Conservation (phyloP, 2,888 invertebrate species). For the Hypena proboscidalis region DNA sequence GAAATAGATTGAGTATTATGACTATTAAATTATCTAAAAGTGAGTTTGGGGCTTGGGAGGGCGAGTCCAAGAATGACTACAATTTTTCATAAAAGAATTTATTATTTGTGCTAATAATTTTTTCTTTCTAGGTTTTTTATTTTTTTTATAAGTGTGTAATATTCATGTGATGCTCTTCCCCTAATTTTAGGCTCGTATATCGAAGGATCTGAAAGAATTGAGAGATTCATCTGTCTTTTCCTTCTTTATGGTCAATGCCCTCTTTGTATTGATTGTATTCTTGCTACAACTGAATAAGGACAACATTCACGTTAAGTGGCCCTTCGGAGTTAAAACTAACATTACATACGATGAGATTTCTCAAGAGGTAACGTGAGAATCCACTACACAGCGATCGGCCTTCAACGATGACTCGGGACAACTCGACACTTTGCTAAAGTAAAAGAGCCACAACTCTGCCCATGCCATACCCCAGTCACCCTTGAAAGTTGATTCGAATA, state of each 20-base stretch:
- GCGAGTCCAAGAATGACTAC: too few species aligned
- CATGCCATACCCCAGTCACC: slow-evolving; percentile 83
- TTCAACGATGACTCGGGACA: slow-evolving; percentile 80
- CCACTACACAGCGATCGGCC: slow-evolving; percentile 69
- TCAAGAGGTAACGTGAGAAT: slow-evolving; percentile 93
- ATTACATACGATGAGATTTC: slow-evolving; percentile 95
- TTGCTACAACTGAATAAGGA: slow-evolving; percentile 99
- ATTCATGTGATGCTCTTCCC: slow-evolving; percentile 58
- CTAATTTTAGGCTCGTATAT: slow-evolving; percentile 94
- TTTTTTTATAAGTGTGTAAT: slow-evolving; percentile 25
- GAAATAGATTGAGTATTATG: too few species aligned
- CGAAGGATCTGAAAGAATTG: slow-evolving; percentile 95
- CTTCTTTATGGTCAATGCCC: slow-evolving; percentile 99
- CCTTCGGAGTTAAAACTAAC: slow-evolving; percentile 96
- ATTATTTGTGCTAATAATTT: slow-evolving; percentile 31
- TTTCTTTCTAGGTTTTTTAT: slow-evolving; percentile 55
- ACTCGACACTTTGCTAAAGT: slow-evolving; percentile 14
- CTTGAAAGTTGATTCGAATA: slow-evolving; percentile 80
- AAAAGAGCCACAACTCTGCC: slow-evolving; percentile 40
- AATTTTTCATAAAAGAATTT: not conserved
- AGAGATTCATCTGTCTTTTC: slow-evolving; percentile 97
- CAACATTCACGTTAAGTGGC: slow-evolving; percentile 98
- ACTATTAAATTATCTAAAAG: too few species aligned
- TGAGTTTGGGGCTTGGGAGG: too few species aligned
- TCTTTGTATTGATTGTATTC: slow-evolving; percentile 99